Evolutionary conservation across 2,888 invertebrate species (phyloP).

Genomic region (Herminia tarsipennalis): DNA sequence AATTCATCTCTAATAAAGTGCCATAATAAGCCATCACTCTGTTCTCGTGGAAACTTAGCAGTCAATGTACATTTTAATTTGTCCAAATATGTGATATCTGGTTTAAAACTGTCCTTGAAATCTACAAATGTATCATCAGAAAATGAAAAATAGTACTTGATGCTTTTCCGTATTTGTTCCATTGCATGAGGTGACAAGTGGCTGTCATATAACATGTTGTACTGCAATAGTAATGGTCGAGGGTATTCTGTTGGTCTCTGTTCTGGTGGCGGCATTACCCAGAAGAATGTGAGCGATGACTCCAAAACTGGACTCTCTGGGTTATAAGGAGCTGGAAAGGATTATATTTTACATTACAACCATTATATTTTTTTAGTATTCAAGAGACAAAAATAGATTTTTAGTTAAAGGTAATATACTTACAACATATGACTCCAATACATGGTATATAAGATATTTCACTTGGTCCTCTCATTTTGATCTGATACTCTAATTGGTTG

Average conservation of each 20-base stretch:
- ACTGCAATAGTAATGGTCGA: conserved; percentile 95
- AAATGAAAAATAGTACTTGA: conserved; percentile 91
- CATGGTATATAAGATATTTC: conserved; percentile 97
- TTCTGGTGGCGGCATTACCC: conserved; percentile 98
- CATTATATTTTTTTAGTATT: background rate
- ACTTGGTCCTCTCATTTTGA: conserved; percentile 96
- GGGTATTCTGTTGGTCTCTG: conserved; percentile 96
- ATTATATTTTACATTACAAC: background rate
- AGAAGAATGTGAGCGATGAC: conserved; percentile 94
- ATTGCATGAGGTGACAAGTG: conserved; percentile 92
- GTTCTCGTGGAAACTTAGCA: conserved; percentile 93
- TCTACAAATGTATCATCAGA: conserved; percentile 76
- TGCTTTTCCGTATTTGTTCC: conserved; percentile 93
- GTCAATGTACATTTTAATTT: conserved; percentile 93
- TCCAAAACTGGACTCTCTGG: conserved; percentile 92
- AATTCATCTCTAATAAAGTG: conserved; percentile 91
- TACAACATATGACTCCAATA: conserved; percentile 96
- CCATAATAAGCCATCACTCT: conserved; percentile 92
- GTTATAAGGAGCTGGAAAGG: conserved; percentile 92
- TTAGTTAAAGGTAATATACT: too few species aligned
- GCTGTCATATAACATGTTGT: conserved; percentile 93
- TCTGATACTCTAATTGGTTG: conserved; percentile 97
- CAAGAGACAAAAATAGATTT: too few species aligned
- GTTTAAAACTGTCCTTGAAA: conserved; percentile 87
- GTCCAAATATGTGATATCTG: conserved; percentile 92